A percentile compares a stretch with the other conserved stretches of the same genome.
These are phyloP conservation scores for Sebastes melanostomus DNA, from an alignment of 2,797 vertebrate genomes.

Conservation along the genomic window DNA sequence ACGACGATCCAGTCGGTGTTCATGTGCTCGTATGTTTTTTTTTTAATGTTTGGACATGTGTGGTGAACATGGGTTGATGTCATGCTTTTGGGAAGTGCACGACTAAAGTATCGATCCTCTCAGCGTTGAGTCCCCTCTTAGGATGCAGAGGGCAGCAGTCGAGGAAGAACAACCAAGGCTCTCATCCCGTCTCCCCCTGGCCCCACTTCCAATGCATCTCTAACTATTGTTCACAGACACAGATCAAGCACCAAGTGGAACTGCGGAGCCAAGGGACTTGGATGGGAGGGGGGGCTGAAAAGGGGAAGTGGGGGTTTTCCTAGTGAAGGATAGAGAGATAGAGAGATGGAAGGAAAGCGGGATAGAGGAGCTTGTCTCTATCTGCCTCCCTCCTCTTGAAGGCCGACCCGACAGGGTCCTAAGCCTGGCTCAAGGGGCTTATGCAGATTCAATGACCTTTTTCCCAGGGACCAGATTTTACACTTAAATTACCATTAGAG, in stretches of 20 bases:
- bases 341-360: slow-evolving; percentile 44
- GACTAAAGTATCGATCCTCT: slow-evolving; percentile 85
- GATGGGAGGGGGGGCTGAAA: slow-evolving; percentile 14
- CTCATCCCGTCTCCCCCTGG: slow-evolving; percentile 39
- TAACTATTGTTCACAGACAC: slow-evolving; percentile 78
- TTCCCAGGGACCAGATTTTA: slow-evolving; percentile 94
- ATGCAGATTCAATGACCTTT: slow-evolving; percentile 98
- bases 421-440: slow-evolving; percentile 91
- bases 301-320: slow-evolving; percentile 21
- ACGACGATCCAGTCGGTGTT: slow-evolving; percentile 62
- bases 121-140: slow-evolving; percentile 85
- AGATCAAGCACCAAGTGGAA: slow-evolving; percentile 79
- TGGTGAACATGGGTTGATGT: slow-evolving; percentile 41
- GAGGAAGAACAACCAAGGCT: slow-evolving; percentile 37
- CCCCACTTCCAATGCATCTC: slow-evolving; percentile 45
- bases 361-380: slow-evolving; percentile 53
- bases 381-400: slow-evolving; percentile 76
- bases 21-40: slow-evolving; percentile 6
- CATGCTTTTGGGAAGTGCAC: slow-evolving; percentile 62
- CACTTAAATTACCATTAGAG: slow-evolving; percentile 96
- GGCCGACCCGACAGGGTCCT: slow-evolving; percentile 87
- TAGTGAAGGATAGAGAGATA: slow-evolving; percentile 7
- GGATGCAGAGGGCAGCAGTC: slow-evolving; percentile 81
- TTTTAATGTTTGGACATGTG: slow-evolving; percentile 34
- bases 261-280: slow-evolving; percentile 44